Conservation (phyloP, 2,113 vertebrate genomes). For the Passer montanus region DNA sequence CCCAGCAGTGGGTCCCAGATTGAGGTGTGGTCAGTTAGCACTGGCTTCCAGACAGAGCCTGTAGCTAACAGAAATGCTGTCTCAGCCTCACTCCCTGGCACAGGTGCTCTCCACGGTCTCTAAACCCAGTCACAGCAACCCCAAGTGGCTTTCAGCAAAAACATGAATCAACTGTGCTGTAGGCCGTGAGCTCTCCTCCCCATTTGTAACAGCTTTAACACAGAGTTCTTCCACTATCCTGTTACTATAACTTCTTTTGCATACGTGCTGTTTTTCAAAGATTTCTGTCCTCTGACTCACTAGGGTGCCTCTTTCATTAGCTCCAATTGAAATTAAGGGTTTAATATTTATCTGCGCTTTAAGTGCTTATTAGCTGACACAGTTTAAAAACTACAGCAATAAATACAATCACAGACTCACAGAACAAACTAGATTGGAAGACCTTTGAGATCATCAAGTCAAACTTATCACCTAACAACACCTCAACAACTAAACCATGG, state of each 20-base stretch:
- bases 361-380: neutral
- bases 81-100: neutral
- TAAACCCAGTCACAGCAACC: neutral
- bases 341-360: slow-evolving; percentile 25
- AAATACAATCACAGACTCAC: neutral
- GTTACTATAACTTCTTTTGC: neutral
- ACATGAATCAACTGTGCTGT: neutral
- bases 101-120: neutral
- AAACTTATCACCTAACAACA: neutral
- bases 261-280: neutral
- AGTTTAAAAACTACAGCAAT: neutral
- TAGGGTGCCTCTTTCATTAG: neutral
- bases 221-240: neutral
- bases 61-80: neutral
- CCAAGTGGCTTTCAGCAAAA: neutral
- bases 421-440: neutral
- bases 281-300: neutral
- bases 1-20: neutral
- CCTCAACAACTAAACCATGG: neutral
- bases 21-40: neutral
- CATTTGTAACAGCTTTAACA: neutral
- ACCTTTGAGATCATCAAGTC: neutral
- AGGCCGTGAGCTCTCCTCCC: neutral
- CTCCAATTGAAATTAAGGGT: neutral
- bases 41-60: neutral